Evolutionary conservation across 1,140 invertebrate species (phyloP).

Genomic region (Solenopsis invicta): DNA sequence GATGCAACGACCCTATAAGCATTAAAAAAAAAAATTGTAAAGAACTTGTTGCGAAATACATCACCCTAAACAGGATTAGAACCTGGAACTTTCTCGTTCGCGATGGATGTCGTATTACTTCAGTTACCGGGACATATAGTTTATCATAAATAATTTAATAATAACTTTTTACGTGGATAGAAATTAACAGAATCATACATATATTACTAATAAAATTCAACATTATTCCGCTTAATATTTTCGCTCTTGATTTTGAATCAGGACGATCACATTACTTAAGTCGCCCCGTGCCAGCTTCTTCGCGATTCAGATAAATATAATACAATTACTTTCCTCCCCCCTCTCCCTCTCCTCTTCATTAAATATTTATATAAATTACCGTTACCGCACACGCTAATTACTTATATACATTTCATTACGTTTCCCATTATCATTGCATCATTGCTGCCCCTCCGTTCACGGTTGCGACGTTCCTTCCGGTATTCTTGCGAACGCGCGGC

Average conservation of each 20-base stretch:
- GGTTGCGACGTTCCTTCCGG: slow-evolving; percentile 9
- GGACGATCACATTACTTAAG: not conserved
- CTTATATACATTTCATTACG: not conserved
- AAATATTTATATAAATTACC: slow-evolving; percentile 40
- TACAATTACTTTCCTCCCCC: not conserved
- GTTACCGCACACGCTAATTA: slow-evolving; percentile 23
- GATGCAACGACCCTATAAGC: too few species aligned
- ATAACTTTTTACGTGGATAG: not conserved
- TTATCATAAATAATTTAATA: not conserved
- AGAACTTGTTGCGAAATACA: too few species aligned
- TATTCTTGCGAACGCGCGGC: not conserved
- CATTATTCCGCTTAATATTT: too few species aligned
- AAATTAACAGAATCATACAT: not conserved
- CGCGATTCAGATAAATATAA: slow-evolving; percentile 3
- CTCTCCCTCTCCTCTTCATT: not conserved
- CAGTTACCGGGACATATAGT: too few species aligned
- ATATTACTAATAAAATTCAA: too few species aligned
- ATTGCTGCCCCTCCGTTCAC: not conserved
- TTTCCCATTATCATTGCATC: slow-evolving; percentile 16
- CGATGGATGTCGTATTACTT: too few species aligned
- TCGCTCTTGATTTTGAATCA: not conserved
- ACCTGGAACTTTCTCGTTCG: too few species aligned
- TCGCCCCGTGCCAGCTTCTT: not conserved
- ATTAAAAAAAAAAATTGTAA: too few species aligned
- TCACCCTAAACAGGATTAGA: too few species aligned